A percentile compares a stretch with the other conserved stretches of the same genome.
These are phyloP conservation scores for Dasyurus viverrinus DNA, from an alignment of 2,113 vertebrate species.

Conservation along the genomic window DNA sequence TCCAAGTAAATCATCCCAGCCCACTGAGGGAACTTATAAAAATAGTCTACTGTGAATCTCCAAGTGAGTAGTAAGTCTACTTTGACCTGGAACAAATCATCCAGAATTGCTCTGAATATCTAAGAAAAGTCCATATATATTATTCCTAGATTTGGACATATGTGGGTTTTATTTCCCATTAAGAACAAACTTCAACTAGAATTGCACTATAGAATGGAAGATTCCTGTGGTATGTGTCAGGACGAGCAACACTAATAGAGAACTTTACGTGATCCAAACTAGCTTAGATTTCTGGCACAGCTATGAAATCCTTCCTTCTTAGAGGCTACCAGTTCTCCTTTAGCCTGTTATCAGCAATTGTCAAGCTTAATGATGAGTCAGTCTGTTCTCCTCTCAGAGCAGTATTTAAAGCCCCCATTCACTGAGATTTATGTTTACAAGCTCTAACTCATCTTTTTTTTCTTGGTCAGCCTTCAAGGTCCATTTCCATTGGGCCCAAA, in stretches of 20 bases:
- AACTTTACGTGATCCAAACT: constrained; percentile 18
- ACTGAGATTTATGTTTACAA: background rate
- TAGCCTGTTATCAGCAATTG: background rate
- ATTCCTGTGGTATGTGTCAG: background rate
- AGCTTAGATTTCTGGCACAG: background rate
- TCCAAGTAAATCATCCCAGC: constrained; percentile 27
- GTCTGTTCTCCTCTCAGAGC: background rate
- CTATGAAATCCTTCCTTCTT: background rate
- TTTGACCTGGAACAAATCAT: constrained; percentile 24
- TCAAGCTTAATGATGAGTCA: background rate
- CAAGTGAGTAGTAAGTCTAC: background rate
- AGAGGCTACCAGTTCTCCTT: constrained; percentile 20
- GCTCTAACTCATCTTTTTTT: background rate
- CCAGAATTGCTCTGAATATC: constrained; percentile 1
- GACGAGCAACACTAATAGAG: constrained; percentile 26
- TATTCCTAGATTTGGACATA: background rate
- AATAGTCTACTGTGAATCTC: background rate
- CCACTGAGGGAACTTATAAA: background rate
- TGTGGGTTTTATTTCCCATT: background rate
- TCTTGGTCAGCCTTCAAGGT: background rate
- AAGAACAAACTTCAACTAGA: background rate
- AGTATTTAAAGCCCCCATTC: background rate
- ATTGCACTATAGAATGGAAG: background rate
- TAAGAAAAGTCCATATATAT: background rate
- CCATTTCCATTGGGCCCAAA: background rate